Base-by-base conservation (phyloP, 2,888 invertebrate genomes). In the Plebejus argus region DNA sequence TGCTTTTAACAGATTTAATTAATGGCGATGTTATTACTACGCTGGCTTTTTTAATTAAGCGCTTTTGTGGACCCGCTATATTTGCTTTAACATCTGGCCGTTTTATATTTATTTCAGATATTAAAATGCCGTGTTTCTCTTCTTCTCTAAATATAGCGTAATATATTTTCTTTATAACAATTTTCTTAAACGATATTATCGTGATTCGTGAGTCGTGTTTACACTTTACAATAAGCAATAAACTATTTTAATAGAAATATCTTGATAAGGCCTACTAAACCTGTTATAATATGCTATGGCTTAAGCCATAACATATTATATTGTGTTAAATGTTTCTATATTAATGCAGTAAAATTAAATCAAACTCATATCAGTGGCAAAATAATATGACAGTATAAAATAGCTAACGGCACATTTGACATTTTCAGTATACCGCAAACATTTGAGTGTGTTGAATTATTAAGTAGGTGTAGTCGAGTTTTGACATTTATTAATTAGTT, bases 21-120 rank as follows among this genome's bases (percentile, higher is more conserved):
- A 66, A 66, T 66, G 18, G 28, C 66, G 66, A 66, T 66, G 28
- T 66, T 33, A 66, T 66, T 66, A 66, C 66, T 33, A 33, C 15
- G 66, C 66, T 66, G 66, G 15, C 15, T 66, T 66, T 66, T 66
- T 66, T 33, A 33, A 66, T 66, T 66, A 66, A 66, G 66, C 28
- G 15, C 66, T 33, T 66, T 28, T 66, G 66, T 66, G 15, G 28
- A 33, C 61, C 61, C 10, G 28, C 66, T 66, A 66, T 66, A 33
- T 66, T 66, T 66, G 66, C 66, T 66, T 66, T 15, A 66, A 33
- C 18, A 66, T 66, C 66, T 66, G 66, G 28, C 28, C 28, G 28
- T 33, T 18, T 28, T 33, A 33, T 33, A 66, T 61, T 28, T 61
- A 61, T 66, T 66, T 15, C 28, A 66, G 33, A 66, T 66, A 66